phyloP scores from a whole-genome alignment of 2,888 invertebrate species.

The Periphyllus acericola region DNA sequence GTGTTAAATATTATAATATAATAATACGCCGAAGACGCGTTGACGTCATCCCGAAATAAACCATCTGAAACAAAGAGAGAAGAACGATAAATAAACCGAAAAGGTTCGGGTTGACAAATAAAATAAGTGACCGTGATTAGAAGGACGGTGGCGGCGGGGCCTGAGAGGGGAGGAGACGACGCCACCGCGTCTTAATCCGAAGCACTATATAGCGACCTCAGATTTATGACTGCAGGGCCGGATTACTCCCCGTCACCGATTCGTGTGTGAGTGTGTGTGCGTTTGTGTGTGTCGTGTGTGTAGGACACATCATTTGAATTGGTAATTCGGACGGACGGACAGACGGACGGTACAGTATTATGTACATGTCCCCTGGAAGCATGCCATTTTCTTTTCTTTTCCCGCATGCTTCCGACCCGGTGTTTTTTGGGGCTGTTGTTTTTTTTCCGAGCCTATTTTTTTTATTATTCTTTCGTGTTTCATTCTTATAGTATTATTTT shows the following conservation, averaged over 20 bases:
- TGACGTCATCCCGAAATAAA: not conserved
- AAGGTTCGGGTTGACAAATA: constrained; percentile 6
- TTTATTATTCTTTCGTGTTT: not conserved
- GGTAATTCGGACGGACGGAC: constrained; percentile 38
- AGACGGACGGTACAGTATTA: not conserved
- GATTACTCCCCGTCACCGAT: not conserved
- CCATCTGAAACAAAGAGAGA: constrained; percentile 20
- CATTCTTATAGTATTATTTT: not conserved
- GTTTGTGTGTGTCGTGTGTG: not conserved
- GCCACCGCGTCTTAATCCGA: not conserved
- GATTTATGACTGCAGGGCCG: constrained; percentile 8
- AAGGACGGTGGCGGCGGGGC: not conserved
- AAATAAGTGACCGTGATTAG: constrained; percentile 23
- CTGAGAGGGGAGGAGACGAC: not conserved
- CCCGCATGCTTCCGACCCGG: constrained; percentile 2
- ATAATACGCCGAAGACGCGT: not conserved
- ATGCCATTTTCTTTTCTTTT: constrained; percentile 50
- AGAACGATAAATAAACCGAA: not conserved
- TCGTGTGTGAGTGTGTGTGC: not conserved
- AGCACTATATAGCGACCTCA: not conserved
- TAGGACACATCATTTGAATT: constrained; percentile 21
- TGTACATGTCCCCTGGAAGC: constrained; percentile 27
- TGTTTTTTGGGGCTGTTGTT: constrained; percentile 15
- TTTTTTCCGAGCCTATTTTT: not conserved
- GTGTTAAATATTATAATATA: too few relatives aligned